These are phyloP conservation scores for Phataginus tetradactyla DNA, from an alignment of 2,797 vertebrate species.

Conservation along the genomic window DNA sequence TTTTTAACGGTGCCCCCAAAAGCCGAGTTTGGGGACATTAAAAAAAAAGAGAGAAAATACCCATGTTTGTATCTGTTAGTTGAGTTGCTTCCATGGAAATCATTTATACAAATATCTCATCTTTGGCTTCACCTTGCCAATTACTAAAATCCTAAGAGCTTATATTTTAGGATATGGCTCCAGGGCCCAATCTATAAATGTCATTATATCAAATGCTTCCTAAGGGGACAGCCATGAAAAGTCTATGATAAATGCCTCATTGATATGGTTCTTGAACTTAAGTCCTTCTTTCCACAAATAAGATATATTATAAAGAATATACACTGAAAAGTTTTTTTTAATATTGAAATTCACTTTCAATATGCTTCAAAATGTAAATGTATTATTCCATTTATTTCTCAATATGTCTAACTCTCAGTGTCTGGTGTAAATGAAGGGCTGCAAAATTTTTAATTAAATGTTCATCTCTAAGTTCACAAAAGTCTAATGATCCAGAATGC, in stretches of 20 bases:
- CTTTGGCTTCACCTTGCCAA: not conserved
- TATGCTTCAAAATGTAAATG: not conserved
- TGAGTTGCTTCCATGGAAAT: not conserved
- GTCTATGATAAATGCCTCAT: not conserved
- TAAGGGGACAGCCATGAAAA: not conserved
- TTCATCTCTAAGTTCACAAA: not conserved
- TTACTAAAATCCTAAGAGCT: not conserved
- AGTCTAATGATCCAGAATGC: not conserved
- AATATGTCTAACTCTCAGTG: not conserved
- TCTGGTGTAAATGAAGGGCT: not conserved
- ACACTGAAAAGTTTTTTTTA: not conserved
- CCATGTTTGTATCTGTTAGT: not conserved
- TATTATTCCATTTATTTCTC: not conserved
- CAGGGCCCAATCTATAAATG: not conserved
- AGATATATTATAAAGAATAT: not conserved
- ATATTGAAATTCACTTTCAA: not conserved
- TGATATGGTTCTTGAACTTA: not conserved
- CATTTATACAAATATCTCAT: not conserved
- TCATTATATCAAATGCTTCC: not conserved
- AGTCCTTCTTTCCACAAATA: not conserved
- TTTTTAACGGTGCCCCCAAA: not conserved
- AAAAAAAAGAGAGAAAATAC: too few relatives aligned
- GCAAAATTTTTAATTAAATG: not conserved
- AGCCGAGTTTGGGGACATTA: not conserved
- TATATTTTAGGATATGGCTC: not conserved